Evolutionary conservation across 1,140 invertebrate species (phyloP), one percentile per base, ranked within the genome.

Genomic region (Drosophila ohnishii): DNA sequence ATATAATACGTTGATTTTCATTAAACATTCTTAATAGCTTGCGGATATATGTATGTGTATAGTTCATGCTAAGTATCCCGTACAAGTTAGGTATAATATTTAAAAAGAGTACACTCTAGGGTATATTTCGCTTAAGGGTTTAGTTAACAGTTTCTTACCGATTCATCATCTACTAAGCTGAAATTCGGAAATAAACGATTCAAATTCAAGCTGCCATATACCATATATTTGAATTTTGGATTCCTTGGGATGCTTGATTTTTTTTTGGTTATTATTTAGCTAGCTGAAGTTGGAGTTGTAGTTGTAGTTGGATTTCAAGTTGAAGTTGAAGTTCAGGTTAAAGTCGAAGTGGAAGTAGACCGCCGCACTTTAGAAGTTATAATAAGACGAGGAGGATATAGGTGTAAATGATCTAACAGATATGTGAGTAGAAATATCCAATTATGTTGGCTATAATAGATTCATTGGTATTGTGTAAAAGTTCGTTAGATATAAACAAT

Each of bases 401-500:
- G 58, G 48, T 81, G 30, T 63, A 75, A 77, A 84, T 80, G 66
- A 62, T 77, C 60, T 66, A 87, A 87, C 75, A 87, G 83, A 86
- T 87, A 86, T 87, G 82, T 86, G 71, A 73, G 57, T 87, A 86
- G 75, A 69, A 82, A 75, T 81, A 79, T 74, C 77, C 72, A 75
- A 64, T 63, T 73, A 71, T 44, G 19, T 25, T 67, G 74, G 55
- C 61, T 75, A 75, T 28, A 62, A 56, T 76, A 76, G 48, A 32
- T 71, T 67, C 32, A 37, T 64, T 34, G 16, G 64, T 71, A 45
- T 71, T 73, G 81, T 88, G 63, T 77, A 74, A 70, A 86, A 64
- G 77, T 77, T 57, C 45, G 64, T 88, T 67, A 83, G 83, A 79
- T 86, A 77, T 86, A 76, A 90, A 86, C 81, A 90, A 90, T 90